Base-by-base conservation (phyloP, 2,797 vertebrate genomes). In the Chelon auratus region DNA sequence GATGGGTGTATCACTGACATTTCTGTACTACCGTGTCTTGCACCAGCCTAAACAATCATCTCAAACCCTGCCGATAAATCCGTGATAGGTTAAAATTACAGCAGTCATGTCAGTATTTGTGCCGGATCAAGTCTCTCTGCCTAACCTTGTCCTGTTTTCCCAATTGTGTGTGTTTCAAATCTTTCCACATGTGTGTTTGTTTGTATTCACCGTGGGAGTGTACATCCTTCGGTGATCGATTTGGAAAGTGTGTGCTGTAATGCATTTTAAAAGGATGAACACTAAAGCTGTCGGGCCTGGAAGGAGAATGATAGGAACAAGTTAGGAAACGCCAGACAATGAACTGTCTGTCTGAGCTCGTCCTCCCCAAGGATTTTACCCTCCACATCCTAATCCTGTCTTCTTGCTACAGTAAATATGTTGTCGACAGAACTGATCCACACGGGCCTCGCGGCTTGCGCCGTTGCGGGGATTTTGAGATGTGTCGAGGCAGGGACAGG, bases 231-330 rank as follows among this genome's bases (percentile, higher is more conserved):
- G 76, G n/a, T 72, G 77, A 87, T 89, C 62, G 75, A 88, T 91
- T 82, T 75, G 54, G n/a, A 75, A 22, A 71, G 79, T 53, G 63
- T 55, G 54, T 55, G 54, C 75, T 68, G 76, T 78, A 70, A 83
- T 85, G 72, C 78, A 89, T 93, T 89, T 84, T 81, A 85, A 89
- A 81, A 75, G 53, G 68, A 62, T 36, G n/a, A 64, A 66, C 54
- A 37, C 55, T 75, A 65, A 82, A 80, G 62, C 81, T 85, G 83
- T 82, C 77, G 67, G 68, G 59, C 64, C 76, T 33, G 40, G 22
- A 71, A 72, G 62, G 61, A 79, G 58, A 72, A 40, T 55, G 80
- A 80, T 68, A 55, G 75, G 81, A 85, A 77, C 63, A 18, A 60
- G 75, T 74, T 54, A 15, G 64, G 55, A 76, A 72, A 57, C 54